phyloP scores from a whole-genome alignment of 2,888 invertebrate species.

The Spilarctia lutea region DNA sequence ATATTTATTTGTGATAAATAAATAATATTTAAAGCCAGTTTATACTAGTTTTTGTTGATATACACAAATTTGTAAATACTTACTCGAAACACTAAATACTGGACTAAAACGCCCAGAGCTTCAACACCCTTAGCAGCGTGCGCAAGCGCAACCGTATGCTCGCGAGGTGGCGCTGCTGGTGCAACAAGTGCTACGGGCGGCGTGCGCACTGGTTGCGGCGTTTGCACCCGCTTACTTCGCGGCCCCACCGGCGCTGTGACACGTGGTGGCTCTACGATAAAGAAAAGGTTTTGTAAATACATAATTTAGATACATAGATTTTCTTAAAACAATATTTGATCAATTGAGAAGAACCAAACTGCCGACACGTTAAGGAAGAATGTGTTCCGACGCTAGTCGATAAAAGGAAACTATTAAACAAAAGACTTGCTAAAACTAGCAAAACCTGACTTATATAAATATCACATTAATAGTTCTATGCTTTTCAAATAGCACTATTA shows the following conservation, averaged over 20 bases:
- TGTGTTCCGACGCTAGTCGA: background rate
- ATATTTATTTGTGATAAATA: background rate
- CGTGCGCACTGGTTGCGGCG: slow-evolving; percentile 72
- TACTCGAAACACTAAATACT: slow-evolving; percentile 93
- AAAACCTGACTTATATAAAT: background rate
- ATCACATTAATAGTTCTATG: background rate
- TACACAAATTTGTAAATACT: slow-evolving; percentile 62
- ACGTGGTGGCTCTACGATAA: slow-evolving; percentile 74
- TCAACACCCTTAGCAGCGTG: slow-evolving; percentile 90
- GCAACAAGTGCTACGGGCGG: slow-evolving; percentile 60
- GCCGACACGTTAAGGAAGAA: background rate
- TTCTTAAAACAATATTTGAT: too few relatives aligned
- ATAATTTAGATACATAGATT: background rate
- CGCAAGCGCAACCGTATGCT: slow-evolving; percentile 77
- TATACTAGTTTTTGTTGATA: background rate
- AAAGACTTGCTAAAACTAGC: background rate
- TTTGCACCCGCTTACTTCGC: slow-evolving; percentile 79
- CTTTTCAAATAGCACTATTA: background rate
- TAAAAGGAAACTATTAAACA: background rate
- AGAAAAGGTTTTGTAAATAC: slow-evolving; percentile 21
- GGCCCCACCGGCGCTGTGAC: slow-evolving; percentile 78
- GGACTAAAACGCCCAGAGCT: slow-evolving; percentile 93
- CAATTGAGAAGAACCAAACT: background rate
- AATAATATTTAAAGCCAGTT: background rate
- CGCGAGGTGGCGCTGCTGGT: slow-evolving; percentile 59